Evolutionary conservation across 2,888 invertebrate species (phyloP).

Genomic region (Mesorhabditis sp.): DNA sequence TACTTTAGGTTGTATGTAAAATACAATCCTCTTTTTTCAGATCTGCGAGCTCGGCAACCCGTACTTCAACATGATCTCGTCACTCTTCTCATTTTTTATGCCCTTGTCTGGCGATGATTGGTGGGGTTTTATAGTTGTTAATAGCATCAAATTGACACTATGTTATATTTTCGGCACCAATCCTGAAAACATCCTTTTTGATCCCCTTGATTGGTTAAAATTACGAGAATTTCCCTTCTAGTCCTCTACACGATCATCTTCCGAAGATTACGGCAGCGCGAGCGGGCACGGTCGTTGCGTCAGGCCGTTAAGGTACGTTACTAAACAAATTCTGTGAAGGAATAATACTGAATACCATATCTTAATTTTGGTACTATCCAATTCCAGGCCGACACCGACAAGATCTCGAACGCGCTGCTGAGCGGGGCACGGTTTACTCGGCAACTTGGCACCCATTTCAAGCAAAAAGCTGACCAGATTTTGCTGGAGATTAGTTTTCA

Average conservation of each 20-base stretch:
- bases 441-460: slow-evolving; percentile 53
- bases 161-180: too few relatives aligned
- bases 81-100: slow-evolving; percentile 95
- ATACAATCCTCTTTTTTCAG: slow-evolving; percentile 30
- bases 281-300: slow-evolving; percentile 40
- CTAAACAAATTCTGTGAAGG: neutral
- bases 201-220: neutral
- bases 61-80: slow-evolving; percentile 95
- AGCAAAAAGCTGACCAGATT: slow-evolving; percentile 51
- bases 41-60: slow-evolving; percentile 91
- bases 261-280: slow-evolving; percentile 70
- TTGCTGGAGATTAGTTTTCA: slow-evolving; percentile 53
- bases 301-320: slow-evolving; percentile 32
- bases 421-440: slow-evolving; percentile 52
- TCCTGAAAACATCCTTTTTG: too few relatives aligned
- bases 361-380: slow-evolving; percentile 2
- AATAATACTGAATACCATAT: neutral
- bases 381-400: neutral
- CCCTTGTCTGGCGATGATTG: slow-evolving; percentile 93
- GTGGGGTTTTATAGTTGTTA: slow-evolving; percentile 72
- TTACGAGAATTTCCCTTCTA: neutral
- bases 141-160: neutral
- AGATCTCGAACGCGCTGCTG: slow-evolving; percentile 52
- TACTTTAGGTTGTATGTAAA: too few relatives aligned
- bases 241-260: slow-evolving; percentile 78